Base-by-base conservation (phyloP, 2,797 vertebrate genomes). In the Molossus molossus region DNA sequence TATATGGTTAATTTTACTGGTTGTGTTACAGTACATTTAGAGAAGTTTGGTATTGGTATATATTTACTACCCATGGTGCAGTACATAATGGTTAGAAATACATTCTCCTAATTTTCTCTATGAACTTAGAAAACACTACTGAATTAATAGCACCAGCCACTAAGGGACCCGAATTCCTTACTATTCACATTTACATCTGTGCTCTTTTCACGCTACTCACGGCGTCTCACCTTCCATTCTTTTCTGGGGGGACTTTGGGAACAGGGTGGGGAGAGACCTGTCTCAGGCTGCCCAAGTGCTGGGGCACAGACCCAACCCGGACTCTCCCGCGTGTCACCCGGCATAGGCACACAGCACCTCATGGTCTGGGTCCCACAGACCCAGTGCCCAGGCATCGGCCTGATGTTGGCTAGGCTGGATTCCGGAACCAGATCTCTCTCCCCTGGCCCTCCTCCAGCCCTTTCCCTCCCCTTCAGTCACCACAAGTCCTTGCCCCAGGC, bases 121-220 rank as follows among this genome's bases (percentile, higher is more conserved):
- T 45, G 83, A 95, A 94, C 67, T 91, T 62, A 91, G 84, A 90
- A 94, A 82, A 70, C 64, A 89, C 21, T 90, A 89, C 75, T 82
- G 80, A 96, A 96, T 94, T 92, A 96, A 95, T 89, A 91, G 88
- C 60, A 95, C 25, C 77, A 86, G 94, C 93, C 94, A 85, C 80
- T 3, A 55, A 94, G 77, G 65, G 84, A 96, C 94, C 97, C 90
- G 92, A 91, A 96, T 90, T 95, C 64, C 76, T 93, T 87, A 90
- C 37, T 83, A 96, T 96, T 93, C 93, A 93, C 84, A 95, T 95
- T 94, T 73, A 94, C 53, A 6, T 57, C 53, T 79, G 76, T 57
- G 76, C 53, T 14, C 27, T 83, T 87, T 69, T 29, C 27, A 8
- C 15, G 91, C 29, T 3, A 18, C 29, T 60, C 50, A 10, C 9